A percentile compares a stretch with the other conserved stretches of the same genome.
Conservation (phyloP, 1,140 invertebrate genomes). For the Drosophila sucinea region DNA sequence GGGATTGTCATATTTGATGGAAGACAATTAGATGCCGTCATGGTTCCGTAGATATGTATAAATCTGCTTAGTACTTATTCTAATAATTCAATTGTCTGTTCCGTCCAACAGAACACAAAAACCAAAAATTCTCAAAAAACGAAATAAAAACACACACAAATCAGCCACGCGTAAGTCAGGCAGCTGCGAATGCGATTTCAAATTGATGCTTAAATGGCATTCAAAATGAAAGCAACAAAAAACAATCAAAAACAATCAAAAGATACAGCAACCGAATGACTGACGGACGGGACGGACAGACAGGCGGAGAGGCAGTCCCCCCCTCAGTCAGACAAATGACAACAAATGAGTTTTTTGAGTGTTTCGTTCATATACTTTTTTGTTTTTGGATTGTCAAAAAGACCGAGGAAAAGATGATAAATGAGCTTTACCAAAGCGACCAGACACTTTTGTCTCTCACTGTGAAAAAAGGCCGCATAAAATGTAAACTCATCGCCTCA, state of each 20-base stretch:
- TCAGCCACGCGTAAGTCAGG: constrained; percentile 67
- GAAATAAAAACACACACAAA: constrained; percentile 35
- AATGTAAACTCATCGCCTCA: constrained; percentile 16
- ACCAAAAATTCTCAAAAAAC: not conserved
- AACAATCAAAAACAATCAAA: constrained; percentile 39
- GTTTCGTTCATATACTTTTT: constrained; percentile 50
- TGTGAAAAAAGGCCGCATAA: constrained; percentile 12
- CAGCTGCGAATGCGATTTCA: constrained; percentile 68
- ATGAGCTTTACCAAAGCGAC: constrained; percentile 11
- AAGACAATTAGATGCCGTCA: constrained; percentile 52
- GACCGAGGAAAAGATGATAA: constrained; percentile 17
- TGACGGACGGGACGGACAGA: not conserved
- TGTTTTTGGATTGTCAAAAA: constrained; percentile 30
- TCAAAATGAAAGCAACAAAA: constrained; percentile 61
- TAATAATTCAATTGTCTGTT: constrained; percentile 52
- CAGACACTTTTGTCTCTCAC: constrained; percentile 14
- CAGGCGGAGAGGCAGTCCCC: constrained; percentile 9
- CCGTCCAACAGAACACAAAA: constrained; percentile 32
- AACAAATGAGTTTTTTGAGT: constrained; percentile 75
- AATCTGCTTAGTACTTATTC: constrained; percentile 9
- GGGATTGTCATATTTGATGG: constrained; percentile 45
- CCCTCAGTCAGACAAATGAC: constrained; percentile 62
- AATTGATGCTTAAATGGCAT: constrained; percentile 74
- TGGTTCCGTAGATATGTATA: constrained; percentile 25
- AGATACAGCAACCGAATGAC: constrained; percentile 13